Conservation (phyloP, 2,113 vertebrate species). For the Castor canadensis region DNA sequence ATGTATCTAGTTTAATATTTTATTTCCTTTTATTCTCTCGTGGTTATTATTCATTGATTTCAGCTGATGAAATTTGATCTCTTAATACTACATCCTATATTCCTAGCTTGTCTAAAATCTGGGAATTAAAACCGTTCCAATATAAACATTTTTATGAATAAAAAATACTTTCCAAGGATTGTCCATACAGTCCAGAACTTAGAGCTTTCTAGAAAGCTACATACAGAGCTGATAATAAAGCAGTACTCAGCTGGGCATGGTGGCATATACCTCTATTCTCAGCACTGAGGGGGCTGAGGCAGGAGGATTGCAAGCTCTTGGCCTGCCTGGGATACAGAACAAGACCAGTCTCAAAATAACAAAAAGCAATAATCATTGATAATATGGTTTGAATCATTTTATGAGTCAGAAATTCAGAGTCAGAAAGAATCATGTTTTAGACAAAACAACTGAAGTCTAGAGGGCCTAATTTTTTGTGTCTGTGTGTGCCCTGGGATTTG, state of each 20-base stretch:
- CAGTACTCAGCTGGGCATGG: neutral
- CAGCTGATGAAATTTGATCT: neutral
- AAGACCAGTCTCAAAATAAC: neutral
- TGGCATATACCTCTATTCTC: neutral
- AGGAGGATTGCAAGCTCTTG: neutral
- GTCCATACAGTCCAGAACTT: neutral
- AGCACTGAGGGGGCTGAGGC: neutral
- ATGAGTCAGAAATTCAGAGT: slow-evolving; percentile 8
- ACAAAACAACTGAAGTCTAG: neutral
- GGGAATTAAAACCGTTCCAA: neutral
- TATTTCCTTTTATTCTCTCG: neutral
- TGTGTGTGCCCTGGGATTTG: too few species aligned
- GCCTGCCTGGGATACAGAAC: neutral
- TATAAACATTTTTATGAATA: slow-evolving; percentile 3
- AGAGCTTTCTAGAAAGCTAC: neutral
- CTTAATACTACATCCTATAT: neutral
- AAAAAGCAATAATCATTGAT: neutral
- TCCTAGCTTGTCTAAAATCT: neutral
- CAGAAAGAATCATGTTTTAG: neutral
- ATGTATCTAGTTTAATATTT: neutral
- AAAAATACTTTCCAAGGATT: neutral
- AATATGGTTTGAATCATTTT: neutral
- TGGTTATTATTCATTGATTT: neutral
- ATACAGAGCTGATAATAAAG: neutral
- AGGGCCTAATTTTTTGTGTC: too few species aligned